Base-by-base conservation (phyloP, 2,113 vertebrate species). In the Elgaria multicarinata region DNA sequence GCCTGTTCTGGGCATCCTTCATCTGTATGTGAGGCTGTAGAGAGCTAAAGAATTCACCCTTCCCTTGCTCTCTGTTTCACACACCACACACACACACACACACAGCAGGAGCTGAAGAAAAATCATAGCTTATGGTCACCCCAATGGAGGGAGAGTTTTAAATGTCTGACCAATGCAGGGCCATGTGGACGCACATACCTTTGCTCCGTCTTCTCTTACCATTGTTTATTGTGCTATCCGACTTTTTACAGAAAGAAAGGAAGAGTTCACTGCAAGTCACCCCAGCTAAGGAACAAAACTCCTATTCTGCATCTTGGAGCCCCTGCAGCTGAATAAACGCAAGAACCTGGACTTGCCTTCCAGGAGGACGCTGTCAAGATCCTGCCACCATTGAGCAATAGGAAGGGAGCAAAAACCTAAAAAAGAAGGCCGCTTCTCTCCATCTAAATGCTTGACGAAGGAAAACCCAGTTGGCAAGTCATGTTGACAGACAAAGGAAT, bases 321-420 rank as follows among this genome's bases (percentile, higher is more conserved):
- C 96, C 93, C 90, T 96, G 95, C 96, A 96, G 94, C 93, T 92
- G 94, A 90, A 77, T 85, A 94, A 95, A 96, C 92, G 88, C 95
- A 93, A 88, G 95, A 90, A 94, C 86, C 95, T 87, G 84, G 95
- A 94, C 94, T 96, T 96, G 95, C 95, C 87, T 92, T 94, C 92
- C 95, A 93, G 80, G 75, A 91, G 91, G 92, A 89, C 93, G 93
- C 92, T 94, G 95, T 92, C 95, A 90, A 92, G 94, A 95, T 96
- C 96, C 94, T 91, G 95, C 95, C 92, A 96, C 94, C 95, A 94
- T 95, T 92, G 95, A 95, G 96, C 94, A 95, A 95, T 93, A 93
- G 85, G 20, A 85, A 93, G 31, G 93, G 95, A 95, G 95, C 96
- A 94, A 93, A 95, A 96, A 92, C 90, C 94, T 91, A 42, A 92